Percentiles rank a stretch among this genome's conserved stretches.
These are phyloP conservation scores for Trachelipus rathkii DNA, from an alignment of 1,140 invertebrate genomes.

Conservation along the genomic window DNA sequence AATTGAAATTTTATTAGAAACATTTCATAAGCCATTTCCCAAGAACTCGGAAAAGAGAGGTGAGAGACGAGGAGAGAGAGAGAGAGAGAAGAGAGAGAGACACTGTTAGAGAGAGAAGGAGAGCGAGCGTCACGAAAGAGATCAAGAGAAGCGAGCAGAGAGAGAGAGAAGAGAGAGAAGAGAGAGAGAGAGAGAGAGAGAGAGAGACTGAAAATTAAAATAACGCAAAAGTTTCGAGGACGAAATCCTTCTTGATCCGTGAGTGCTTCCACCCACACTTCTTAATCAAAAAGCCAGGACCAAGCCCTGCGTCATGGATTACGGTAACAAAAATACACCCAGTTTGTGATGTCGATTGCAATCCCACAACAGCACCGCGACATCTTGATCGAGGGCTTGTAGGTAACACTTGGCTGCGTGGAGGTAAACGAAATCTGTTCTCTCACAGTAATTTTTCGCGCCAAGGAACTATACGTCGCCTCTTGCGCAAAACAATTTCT, in stretches of 20 bases:
- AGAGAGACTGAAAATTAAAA: not conserved
- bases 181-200: no score
- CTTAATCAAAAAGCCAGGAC: not conserved
- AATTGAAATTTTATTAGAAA: conserved; percentile 10
- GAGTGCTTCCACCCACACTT: not conserved
- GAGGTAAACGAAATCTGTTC: not conserved
- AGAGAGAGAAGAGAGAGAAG: not conserved
- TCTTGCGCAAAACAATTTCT: no score
- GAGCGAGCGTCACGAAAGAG: no score
- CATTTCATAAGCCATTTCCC: not conserved
- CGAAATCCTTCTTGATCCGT: not conserved
- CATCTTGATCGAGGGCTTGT: not conserved
- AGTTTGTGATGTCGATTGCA: not conserved
- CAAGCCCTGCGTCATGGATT: not conserved
- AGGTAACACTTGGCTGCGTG: no score
- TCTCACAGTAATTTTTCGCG: not conserved
- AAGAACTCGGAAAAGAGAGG: no score
- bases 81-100: not conserved
- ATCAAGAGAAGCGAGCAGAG: no score
- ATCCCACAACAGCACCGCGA: not conserved
- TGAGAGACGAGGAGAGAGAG: no score
- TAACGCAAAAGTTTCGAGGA: not conserved
- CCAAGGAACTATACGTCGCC: no score
- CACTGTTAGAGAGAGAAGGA: not conserved
- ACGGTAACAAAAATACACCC: not conserved